Evolutionary conservation across 2,797 vertebrate species (phyloP).

Genomic region (Dipus sagitta): DNA sequence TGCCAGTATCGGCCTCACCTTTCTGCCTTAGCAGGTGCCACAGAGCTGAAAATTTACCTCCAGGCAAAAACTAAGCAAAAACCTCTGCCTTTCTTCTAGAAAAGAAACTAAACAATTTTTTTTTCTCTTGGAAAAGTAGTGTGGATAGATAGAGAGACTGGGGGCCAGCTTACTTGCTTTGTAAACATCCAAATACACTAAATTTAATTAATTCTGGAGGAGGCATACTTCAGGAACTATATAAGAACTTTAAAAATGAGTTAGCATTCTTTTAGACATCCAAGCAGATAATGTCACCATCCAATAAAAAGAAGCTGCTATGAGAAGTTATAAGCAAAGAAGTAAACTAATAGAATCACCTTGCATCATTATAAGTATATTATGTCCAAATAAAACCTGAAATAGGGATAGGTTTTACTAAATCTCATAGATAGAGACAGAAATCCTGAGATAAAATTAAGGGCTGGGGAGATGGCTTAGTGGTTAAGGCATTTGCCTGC

Average conservation of each 20-base stretch:
- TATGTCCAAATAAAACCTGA: neutral
- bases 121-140: neutral
- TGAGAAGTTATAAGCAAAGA: neutral
- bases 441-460: neutral
- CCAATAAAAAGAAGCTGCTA: conserved; percentile 32
- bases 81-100: neutral
- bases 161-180: neutral
- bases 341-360: neutral
- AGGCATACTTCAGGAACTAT: conserved; percentile 35
- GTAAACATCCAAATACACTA: neutral
- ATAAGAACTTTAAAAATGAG: conserved; percentile 38
- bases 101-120: conserved; percentile 45
- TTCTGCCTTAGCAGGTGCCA: neutral
- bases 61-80: conserved; percentile 21
- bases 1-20: neutral
- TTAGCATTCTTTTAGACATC: neutral
- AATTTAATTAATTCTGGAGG: conserved; percentile 46
- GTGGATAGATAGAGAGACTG: neutral
- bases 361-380: neutral
- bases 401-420: neutral
- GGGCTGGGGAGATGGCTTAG: no score
- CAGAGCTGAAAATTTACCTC: conserved; percentile 42
- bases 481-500: no score
- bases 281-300: neutral
- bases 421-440: neutral